Base-by-base conservation (phyloP, 2,113 vertebrate species). In the Hystrix cristata region DNA sequence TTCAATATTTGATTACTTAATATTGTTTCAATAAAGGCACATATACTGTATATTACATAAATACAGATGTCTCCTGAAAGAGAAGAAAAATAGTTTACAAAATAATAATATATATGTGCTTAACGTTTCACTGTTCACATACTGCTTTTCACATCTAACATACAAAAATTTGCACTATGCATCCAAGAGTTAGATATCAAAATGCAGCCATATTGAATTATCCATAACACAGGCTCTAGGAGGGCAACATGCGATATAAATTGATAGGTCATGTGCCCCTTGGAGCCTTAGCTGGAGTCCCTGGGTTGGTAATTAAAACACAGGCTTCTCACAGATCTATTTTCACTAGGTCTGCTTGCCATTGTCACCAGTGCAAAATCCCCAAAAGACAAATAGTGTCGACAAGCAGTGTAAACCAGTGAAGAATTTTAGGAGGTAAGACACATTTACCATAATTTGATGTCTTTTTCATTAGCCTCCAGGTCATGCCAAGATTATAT, bases 31-130 rank as follows among this genome's bases (percentile, higher is more conserved):
- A 8, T 81, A 96, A 96, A 91, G 71, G 62, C 21, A 38, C 19
- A 21, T n/a, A 71, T 71, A 71, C 69, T 71, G 69, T 38, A 71
- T 21, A 71, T 5, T 60, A 85, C 43, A 59, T 65, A 87, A n/a
- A 60, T 65, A 87, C n/a, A 60, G 31, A 46, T 71, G 11, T 94
- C 46, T 62, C 64, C 59, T 97, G 25, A 93, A 76, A 10, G 10
- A 96, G 65, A 92, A 83, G 31, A 97, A 86, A 64, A 76, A 76
- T 9, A 92, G 38, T 46, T 96, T 71, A 86, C 7, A 43, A 76
- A 85, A 74, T 62, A 60, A 80, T 65, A 80, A 84, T 3, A 19
- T 55, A 46, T 3, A 57, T 23, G 12, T 51, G 7, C 51, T 81
- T 76, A 90, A 62, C 46, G 29, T 72, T 53, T 76, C 11, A 95